Base-by-base conservation (phyloP, 1,140 invertebrate species). In the Drosophila tristis region DNA sequence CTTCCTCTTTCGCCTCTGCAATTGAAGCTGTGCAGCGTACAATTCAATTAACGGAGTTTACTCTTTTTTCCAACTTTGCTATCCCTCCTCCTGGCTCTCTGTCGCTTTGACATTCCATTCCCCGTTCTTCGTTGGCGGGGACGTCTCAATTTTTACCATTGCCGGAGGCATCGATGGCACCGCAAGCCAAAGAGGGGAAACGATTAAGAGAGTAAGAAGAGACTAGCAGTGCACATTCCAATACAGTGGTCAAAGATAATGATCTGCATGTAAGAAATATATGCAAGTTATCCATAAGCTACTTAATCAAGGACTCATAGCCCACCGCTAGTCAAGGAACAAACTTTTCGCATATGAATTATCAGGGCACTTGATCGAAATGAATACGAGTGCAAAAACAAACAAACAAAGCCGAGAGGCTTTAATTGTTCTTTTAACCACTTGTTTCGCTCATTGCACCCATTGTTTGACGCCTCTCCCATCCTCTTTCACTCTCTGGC, bases 41-140 rank as follows among this genome's bases (percentile, higher is more conserved):
- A 87, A 87, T 87, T 87, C 84, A 87, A 87, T 87, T 87, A 87
- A 87, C 86, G 23, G 82, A 89, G 64, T 79, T 89, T 58, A 25
- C 62, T 73, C 65, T 62, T 50, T 74, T 65, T 60, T 50, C 35
- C 48, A 20, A 44, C 49, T 29, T 44, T 3, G 48, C 47, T 43
- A 13, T 29, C 13, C 13, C 16, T 54, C 45, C n/a, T 15, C 43
- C 16, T 13, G 11, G 11, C 23, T 47, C 44, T 47, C 43, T 54
- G 48, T 61, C 47, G 16, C 49, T 44, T 35, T 55, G 47, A 29
- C 55, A 57, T 45, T 73, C 53, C 61, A 47, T 87, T 9, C 26
- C 78, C 70, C 63, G 55, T 66, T 86, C 43, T 74, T 74, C 47
- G 74, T 74, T 82, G 78, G 70, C 76, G 72, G 61, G 67, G 84